A percentile compares a stretch with the other conserved stretches of the same genome.
Conservation (phyloP, 2,113 vertebrate species). For the Coptodon rendalli region DNA sequence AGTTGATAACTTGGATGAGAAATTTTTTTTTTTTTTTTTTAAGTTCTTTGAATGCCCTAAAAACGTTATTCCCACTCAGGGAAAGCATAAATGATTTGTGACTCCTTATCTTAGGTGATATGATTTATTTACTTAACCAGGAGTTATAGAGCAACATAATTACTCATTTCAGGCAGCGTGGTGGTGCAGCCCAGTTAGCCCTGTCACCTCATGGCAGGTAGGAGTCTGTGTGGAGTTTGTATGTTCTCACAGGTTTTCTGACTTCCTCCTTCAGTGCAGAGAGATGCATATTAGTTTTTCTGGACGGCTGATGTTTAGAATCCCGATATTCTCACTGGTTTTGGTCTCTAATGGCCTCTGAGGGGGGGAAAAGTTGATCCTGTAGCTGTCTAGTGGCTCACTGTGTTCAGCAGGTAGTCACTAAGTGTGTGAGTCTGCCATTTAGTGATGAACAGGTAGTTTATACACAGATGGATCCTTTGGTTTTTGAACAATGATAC, state of each 20-base stretch:
- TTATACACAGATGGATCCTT: background rate
- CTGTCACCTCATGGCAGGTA: background rate
- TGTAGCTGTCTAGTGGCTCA: background rate
- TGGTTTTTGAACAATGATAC: background rate
- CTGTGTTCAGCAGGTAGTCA: background rate
- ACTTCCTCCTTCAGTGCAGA: background rate
- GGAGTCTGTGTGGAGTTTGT: background rate
- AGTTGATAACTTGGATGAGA: background rate
- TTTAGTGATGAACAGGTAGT: background rate
- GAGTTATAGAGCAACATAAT: background rate
- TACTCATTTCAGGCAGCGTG: background rate
- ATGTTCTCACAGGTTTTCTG: background rate
- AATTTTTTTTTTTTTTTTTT: background rate
- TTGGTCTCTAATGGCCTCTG: background rate
- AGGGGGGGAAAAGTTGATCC: background rate
- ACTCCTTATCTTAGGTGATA: background rate
- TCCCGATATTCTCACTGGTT: background rate
- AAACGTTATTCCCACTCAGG: accelerated
- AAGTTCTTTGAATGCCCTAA: background rate
- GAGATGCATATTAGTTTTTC: background rate
- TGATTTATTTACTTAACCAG: background rate
- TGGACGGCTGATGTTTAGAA: background rate
- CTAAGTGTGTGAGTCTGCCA: background rate
- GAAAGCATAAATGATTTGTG: background rate
- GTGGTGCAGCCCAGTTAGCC: background rate